Percentiles rank a stretch among this genome's conserved stretches.
Conservation (phyloP, 2,888 invertebrate genomes). For the Parasteatoda lunata region DNA sequence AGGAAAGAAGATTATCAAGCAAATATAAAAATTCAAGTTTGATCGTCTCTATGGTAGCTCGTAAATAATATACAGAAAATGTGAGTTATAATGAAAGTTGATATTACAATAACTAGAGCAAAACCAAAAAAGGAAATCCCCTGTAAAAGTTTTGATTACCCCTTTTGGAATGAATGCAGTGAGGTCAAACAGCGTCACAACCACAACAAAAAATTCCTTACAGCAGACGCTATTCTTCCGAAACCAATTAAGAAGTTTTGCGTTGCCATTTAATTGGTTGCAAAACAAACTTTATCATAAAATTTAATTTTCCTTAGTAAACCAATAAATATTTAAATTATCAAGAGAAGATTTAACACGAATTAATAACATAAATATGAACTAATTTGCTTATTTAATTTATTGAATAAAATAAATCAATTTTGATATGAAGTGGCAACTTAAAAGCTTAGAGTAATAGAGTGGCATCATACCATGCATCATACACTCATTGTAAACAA, state of each 20-base stretch:
- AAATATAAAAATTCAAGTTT: no score
- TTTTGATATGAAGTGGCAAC: neutral
- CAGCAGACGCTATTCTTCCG: slow-evolving; percentile 49
- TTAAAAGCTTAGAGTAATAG: no score
- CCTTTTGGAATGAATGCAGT: slow-evolving; percentile 21
- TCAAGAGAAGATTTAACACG: neutral
- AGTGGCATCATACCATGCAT: no score
- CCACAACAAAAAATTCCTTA: slow-evolving; percentile 15
- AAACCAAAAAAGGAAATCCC: slow-evolving; percentile 61
- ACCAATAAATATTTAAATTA: neutral
- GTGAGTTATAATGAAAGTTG: neutral
- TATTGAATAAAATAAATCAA: neutral
- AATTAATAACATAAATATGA: neutral
- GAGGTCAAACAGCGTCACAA: slow-evolving; percentile 27
- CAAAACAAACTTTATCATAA: neutral
- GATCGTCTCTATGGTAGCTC: no score
- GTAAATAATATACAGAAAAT: no score
- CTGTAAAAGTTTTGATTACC: slow-evolving; percentile 10
- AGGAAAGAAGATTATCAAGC: no score
- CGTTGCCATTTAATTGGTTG: neutral
- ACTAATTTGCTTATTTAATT: neutral
- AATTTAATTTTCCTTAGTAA: neutral
- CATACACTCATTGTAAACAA: no score
- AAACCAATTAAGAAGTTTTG: slow-evolving; percentile 6
- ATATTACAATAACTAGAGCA: slow-evolving; percentile 8